Base-by-base conservation (phyloP, 2,113 vertebrate species). In the Columba livia region DNA sequence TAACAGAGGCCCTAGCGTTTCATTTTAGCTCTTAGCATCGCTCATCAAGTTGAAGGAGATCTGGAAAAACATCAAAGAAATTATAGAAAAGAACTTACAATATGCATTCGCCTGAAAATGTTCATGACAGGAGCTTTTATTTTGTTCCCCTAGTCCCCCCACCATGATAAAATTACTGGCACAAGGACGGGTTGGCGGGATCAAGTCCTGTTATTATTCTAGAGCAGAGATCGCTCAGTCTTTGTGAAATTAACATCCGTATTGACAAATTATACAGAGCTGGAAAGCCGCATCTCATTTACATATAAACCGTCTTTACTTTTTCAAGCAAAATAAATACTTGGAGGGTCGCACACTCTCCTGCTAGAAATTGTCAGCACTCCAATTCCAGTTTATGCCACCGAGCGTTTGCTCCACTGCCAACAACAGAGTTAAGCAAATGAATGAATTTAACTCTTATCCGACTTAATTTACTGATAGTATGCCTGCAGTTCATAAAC, bases 241-340 rank as follows among this genome's bases (percentile, higher is more conserved):
- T 93, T 84, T 57, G 60, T 96, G 69, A 96, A 96, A 96, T 94
- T 90, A 94, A 79, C 85, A 79, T 77, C 79, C 79, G n/a, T 86
- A 71, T 69, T 95, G 79, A 84, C 77, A 92, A 92, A 96, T 85
- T 90, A 72, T 42, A 75, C 65, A 92, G 61, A 92, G 61, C 77
- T 80, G 73, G 69, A 81, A 93, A 90, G 40, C 61, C 75, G 65
- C 48, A 34, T 85, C 56, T 85, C 80, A 91, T 95, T 94, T 96
- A 67, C 79, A 90, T 95, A 67, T 70, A 96, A 96, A 93, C 88
- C n/a, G 17, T 89, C 75, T 91, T 94, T 81, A 77, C 71, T 85
- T 90, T 96, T 90, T 54, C 67, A 78, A 93, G 54, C 53, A 84
- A 94, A 90, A 84, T 77, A 90, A 91, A 91, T 81, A 83, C 48